Evolutionary conservation across 2,888 invertebrate genomes (phyloP), one percentile per base, ranked within the genome.

Genomic region (Germaria angustata): DNA sequence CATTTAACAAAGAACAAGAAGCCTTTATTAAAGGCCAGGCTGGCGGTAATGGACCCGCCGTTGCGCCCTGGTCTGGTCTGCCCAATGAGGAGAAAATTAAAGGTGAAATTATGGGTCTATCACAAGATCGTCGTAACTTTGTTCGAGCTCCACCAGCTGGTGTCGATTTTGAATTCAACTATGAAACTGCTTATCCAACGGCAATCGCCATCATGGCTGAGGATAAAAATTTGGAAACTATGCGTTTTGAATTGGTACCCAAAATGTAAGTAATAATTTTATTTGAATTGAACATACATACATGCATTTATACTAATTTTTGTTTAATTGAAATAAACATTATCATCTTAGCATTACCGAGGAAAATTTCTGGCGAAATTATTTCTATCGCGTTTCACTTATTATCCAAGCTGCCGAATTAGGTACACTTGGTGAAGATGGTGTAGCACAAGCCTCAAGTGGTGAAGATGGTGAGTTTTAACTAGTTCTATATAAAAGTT

Each of bases 351-450:
- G 97, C 87, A 96, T 98, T 91, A 96, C 95, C 88, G 99, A 99
- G 93, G 98, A 99, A 92, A 96, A 96, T 91, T 99, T 99, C 93
- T 99, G 99, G 99, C 95, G 98, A 90, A 99, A 99, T 93, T 99
- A 99, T 92, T 99, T 99, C 93, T 99, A 99, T 93, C 96, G 99
- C 90, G 97, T 99, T 87, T 98, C 98, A 87, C 95, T 99, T 88
- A 97, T 99, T 91, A 97, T 98, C 90, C 99, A 99, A 93, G 98
- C 98, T 87, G 97, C 96, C 91, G 98, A 98, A 84, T 87, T 91
- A 86, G 91, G 91, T 85, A 91, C 91, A 85, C 87, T 91, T 83
- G 91, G 91, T 79, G 90, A 88, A 73, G 91, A 91, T 87, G 91
- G 91, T 71, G 89, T 91, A 72, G 91, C 90, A 81, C 90, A 90